Evolutionary conservation across 2,888 invertebrate species (phyloP).

Genomic region (Diadegma fenestrale): DNA sequence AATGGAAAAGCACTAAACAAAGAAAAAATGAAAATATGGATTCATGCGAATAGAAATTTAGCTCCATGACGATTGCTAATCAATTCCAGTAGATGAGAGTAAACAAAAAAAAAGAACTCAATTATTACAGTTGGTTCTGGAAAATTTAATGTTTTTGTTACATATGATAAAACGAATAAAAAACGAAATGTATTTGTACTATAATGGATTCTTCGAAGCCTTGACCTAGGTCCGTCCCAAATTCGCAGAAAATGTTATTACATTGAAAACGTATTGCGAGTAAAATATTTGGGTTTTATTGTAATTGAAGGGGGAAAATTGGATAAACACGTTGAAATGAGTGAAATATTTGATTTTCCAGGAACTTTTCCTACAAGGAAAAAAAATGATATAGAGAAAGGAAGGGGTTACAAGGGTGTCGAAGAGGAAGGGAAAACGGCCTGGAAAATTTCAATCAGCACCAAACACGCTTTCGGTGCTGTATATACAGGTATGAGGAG

Average conservation of each 20-base stretch:
- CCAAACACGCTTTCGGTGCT: slow-evolving; percentile 23
- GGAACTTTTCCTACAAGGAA: neutral
- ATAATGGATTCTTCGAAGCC: neutral
- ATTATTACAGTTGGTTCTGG: neutral
- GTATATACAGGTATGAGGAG: slow-evolving; percentile 20
- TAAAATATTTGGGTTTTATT: neutral
- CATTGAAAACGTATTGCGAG: neutral
- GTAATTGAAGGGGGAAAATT: neutral
- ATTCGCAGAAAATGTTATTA: neutral
- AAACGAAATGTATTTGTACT: neutral
- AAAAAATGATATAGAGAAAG: neutral
- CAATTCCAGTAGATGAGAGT: too few species aligned
- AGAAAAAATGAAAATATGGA: neutral
- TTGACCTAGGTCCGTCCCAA: neutral
- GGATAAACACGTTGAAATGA: neutral
- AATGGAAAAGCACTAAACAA: neutral
- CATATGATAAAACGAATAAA: neutral
- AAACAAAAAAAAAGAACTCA: neutral
- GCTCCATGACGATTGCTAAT: neutral
- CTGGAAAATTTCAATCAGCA: slow-evolving; percentile 58
- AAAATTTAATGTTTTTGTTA: neutral
- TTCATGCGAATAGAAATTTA: neutral
- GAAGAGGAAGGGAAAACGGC: slow-evolving; percentile 15
- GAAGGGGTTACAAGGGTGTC: neutral
- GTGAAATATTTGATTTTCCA: neutral